Evolutionary conservation across 2,113 vertebrate genomes (phyloP), one percentile per base, ranked within the genome.

Genomic region (Triplophysa rosa): DNA sequence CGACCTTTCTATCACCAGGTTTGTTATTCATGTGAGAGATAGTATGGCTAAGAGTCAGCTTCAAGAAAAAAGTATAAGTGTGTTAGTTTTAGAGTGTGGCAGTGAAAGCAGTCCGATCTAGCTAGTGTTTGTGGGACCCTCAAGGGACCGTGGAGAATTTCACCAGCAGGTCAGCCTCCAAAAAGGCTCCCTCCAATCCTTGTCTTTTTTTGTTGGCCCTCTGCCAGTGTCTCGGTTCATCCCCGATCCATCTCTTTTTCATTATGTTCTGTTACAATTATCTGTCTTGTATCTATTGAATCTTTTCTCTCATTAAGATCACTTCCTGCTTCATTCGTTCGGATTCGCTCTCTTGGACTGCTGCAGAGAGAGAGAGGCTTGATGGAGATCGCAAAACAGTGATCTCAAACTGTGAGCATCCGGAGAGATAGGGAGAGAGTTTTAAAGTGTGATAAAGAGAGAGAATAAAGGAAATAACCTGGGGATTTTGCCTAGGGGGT

Each of bases 201-300:
- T 19, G 16, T 45, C 17, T 49, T 63, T 63, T 40, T 23, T 63
- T 45, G 59, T 40, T 64, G 59, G 21, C 3, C 8, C n/a, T 9
- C 54, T 9, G 54, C 54, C 54, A 58, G 8, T 21, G 19, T 21
- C n/a, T 58, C 2, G 19, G 24, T 76, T 5, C 62, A 24, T 77
- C 23, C 1, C 85, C 84, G 83, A 79, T 80, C 67, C 23, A 56
- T 82, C 84, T 79, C 85, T 85, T 79, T 81, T 89, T 85, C 82
- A 83, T 80, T 76, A 21, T 21, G 23, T 47, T 81, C 21, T 71
- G 19, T 67, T 65, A 63, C n/a, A 45, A 24, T 58, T 58, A 58
- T 49, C 24, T 73, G 42, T 67, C 56, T 63, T 42, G 24, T 19
- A 66, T 59, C 79, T 33, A 14, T 52, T 47, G 72, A 29, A 17